A percentile compares a stretch with the other conserved stretches of the same genome.
Conservation (phyloP, 2,113 vertebrate species). For the Rallus limicola region DNA sequence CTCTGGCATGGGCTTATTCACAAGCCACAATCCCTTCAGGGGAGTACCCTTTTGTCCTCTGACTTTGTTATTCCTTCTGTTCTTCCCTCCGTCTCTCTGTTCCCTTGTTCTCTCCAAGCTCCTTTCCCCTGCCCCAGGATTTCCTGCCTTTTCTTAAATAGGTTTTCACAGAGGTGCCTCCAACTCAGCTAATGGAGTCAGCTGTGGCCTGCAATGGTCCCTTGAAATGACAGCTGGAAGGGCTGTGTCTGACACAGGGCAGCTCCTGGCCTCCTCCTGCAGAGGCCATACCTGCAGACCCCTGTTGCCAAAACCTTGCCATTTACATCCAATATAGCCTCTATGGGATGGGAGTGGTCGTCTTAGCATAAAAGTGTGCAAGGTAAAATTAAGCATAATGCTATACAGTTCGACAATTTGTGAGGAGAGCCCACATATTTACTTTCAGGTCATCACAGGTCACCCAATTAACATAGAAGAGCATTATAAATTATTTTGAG, state of each 20-base stretch:
- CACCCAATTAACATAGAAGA: neutral
- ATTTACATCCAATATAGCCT: neutral
- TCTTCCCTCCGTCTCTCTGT: neutral
- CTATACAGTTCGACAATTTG: too few relatives aligned
- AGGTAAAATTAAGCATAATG: neutral
- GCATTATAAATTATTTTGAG: neutral
- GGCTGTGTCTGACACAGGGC: neutral
- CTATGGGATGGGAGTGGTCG: neutral
- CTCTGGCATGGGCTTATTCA: neutral
- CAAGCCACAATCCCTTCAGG: neutral
- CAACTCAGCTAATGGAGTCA: neutral
- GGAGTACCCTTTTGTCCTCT: neutral
- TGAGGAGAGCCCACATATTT: neutral
- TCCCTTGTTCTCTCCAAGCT: accelerated
- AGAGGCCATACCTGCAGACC: neutral
- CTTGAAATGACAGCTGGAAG: neutral
- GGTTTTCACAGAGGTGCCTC: neutral
- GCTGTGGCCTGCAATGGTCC: neutral
- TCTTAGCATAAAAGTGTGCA: neutral
- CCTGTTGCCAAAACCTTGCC: neutral
- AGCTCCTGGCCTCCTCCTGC: neutral
- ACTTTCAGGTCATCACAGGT: neutral
- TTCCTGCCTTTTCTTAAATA: neutral
- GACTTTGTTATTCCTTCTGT: neutral
- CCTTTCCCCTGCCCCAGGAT: neutral